Evolutionary conservation across 2,888 invertebrate species (phyloP).

Genomic region (Thera obeliscata): DNA sequence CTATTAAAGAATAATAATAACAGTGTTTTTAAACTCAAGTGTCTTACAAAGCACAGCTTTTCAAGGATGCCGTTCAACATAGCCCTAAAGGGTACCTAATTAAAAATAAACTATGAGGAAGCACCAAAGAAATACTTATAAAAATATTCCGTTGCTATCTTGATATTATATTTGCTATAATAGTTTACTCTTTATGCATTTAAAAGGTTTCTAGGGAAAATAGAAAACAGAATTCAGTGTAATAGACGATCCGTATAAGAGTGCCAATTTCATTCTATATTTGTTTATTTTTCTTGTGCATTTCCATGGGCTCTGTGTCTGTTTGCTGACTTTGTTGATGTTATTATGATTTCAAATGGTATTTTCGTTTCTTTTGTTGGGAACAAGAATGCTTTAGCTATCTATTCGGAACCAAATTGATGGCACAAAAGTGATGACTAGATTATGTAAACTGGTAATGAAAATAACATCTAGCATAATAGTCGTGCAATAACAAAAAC

Average conservation of each 20-base stretch:
- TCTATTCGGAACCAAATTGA: no score
- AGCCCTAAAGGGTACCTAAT: no score
- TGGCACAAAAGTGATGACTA: no score
- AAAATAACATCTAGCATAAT: no score
- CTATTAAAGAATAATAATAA: no score
- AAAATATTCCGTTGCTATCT: background rate
- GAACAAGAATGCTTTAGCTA: background rate
- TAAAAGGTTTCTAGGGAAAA: conserved; percentile 11
- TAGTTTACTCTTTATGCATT: conserved; percentile 14
- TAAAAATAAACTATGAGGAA: no score
- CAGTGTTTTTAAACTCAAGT: no score
- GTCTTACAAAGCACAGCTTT: no score
- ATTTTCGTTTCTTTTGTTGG: conserved; percentile 4
- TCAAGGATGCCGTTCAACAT: no score
- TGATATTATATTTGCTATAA: background rate
- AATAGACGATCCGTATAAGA: conserved; percentile 19
- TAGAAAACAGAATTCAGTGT: conserved; percentile 14
- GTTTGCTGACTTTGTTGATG: conserved; percentile 7
- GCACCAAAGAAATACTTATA: background rate
- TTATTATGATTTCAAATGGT: conserved; percentile 2
- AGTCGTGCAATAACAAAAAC: no score
- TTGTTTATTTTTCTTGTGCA: conserved; percentile 11
- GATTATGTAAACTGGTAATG: no score
- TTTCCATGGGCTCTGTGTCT: conserved; percentile 9
- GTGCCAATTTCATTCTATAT: conserved; percentile 9